Evolutionary conservation across 2,797 vertebrate genomes (phyloP), one percentile per base, ranked within the genome.

Genomic region (Lophius americanus): DNA sequence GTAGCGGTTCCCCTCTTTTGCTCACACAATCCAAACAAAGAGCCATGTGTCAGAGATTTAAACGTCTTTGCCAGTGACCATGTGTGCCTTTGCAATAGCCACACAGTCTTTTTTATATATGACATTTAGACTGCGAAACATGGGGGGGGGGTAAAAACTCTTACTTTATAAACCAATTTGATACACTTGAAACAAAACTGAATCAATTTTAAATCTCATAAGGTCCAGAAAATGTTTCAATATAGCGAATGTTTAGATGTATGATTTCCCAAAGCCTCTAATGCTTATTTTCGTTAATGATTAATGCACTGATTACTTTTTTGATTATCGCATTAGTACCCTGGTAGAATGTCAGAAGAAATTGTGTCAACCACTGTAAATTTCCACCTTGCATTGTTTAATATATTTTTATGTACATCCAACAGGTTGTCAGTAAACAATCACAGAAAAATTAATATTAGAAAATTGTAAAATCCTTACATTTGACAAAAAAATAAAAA

Each of bases 21-120:
- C 60, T 37, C 44, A 38, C 67, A 78, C 64, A 81, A 79, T 68
- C 38, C 63, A 71, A 73, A 85, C 78, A 84, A 85, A 84, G 65
- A 73, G 68, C 37, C 41, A 61, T 56, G 56, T 70, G 68, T 80
- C 73, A 75, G 37, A 11, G 63, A 70, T 61, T 33, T 52, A 54
- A 52, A 52, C 78, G 56, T 64, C 43, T 68, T 66, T 76, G 38
- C 60, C 7, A 8, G 11, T 53, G 60, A 66, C 64, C 78, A 41
- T 64, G 38, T 50, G 48, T 35, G 52, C 46, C 48, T 76, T 74
- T 44, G 7, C 42, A 32, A 67, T 59, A 33, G 43, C 54, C 48
- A 49, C 53, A 46, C 54, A 56, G 37, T 80, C 63, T 75, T 4
- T 47, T 75, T 71, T 73, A 48, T 64, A 66, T 60, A 51, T 81